Evolutionary conservation across 1,140 invertebrate genomes (phyloP).

Genomic region (Lordiphosa mommai): DNA sequence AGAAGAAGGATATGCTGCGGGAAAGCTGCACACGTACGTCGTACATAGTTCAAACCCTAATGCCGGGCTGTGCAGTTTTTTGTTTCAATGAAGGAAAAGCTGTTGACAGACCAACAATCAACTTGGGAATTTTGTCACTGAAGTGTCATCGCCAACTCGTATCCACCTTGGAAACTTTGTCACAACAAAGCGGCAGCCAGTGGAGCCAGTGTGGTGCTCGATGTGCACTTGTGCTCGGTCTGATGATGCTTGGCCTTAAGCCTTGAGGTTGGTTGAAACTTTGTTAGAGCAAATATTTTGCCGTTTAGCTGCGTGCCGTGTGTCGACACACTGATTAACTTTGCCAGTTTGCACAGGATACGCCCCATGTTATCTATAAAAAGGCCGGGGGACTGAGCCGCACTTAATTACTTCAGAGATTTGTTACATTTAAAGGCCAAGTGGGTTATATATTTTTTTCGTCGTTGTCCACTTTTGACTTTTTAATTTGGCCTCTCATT

Average conservation of each 20-base stretch:
- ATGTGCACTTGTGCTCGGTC: conserved; percentile 59
- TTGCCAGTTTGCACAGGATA: conserved; percentile 51
- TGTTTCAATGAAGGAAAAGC: conserved; percentile 67
- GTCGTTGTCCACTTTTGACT: conserved; percentile 15
- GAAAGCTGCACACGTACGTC: conserved; percentile 41
- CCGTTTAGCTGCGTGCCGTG: conserved; percentile 72
- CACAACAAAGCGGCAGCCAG: conserved; percentile 41
- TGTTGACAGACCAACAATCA: conserved; percentile 78
- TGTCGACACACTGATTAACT: conserved; percentile 72
- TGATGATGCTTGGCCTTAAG: conserved; percentile 42
- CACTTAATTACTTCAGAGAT: conserved; percentile 68
- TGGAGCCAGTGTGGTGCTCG: conserved; percentile 29
- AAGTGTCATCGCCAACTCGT: conserved; percentile 62
- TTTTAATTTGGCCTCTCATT: conserved; percentile 43
- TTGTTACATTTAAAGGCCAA: conserved; percentile 28
- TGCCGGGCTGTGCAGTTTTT: conserved; percentile 44
- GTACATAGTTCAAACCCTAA: conserved; percentile 28
- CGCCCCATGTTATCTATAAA: conserved; percentile 21
- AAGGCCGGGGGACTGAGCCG: conserved; percentile 17
- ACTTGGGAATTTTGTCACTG: conserved; percentile 75
- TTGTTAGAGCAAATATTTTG: conserved; percentile 68
- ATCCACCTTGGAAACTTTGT: conserved; percentile 56
- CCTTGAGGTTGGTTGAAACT: conserved; percentile 37
- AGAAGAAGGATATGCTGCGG: neutral
- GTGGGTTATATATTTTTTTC: neutral